These are phyloP conservation scores for Actinemys pallida DNA, from an alignment of 2,113 vertebrate species.

Conservation along the genomic window DNA sequence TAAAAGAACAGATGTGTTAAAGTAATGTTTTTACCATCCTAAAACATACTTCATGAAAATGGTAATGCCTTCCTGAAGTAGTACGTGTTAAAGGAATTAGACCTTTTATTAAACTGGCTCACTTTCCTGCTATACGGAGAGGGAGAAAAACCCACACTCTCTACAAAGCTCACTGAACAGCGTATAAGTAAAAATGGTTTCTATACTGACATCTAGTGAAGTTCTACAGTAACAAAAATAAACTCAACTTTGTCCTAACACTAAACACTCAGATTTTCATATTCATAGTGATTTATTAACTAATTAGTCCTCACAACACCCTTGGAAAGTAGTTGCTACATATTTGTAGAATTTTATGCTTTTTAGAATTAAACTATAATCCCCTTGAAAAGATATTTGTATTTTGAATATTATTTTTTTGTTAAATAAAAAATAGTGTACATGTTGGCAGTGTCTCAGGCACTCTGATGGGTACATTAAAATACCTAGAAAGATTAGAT, in stretches of 20 bases:
- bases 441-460: background rate
- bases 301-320: background rate
- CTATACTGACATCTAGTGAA: conserved; percentile 75
- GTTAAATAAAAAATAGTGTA: background rate
- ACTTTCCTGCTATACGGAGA: background rate
- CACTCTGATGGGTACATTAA: background rate
- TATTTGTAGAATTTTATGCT: background rate
- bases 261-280: background rate
- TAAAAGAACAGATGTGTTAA: background rate
- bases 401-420: background rate
- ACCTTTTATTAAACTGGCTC: background rate
- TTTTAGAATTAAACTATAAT: background rate
- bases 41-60: background rate
- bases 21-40: background rate
- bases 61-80: background rate
- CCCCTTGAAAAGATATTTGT: background rate
- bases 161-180: background rate
- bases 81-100: background rate
- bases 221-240: conserved; percentile 28
- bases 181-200: conserved; percentile 43
- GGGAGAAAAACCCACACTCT: background rate
- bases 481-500: background rate
- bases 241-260: background rate
- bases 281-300: background rate
- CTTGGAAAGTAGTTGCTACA: background rate